Conservation (phyloP, 2,113 vertebrate genomes). For the Aviceda subcristata region DNA sequence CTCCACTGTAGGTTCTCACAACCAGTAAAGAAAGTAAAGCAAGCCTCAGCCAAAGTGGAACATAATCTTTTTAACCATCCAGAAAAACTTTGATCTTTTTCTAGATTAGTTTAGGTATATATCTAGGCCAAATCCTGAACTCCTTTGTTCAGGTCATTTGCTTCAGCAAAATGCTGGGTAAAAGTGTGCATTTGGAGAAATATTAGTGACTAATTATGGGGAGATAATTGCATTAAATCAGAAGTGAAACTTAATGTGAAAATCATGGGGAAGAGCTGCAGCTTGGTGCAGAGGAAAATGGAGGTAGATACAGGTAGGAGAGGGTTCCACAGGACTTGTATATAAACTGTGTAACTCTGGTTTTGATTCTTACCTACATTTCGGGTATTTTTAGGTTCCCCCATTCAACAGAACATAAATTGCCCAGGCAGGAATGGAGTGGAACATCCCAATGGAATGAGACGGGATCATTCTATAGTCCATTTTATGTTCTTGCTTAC, state of each 20-base stretch:
- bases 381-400: neutral
- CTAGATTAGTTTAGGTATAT: neutral
- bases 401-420: neutral
- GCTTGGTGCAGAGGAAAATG: neutral
- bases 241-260: neutral
- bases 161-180: neutral
- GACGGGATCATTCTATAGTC: neutral
- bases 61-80: rapidly evolving
- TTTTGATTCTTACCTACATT: neutral
- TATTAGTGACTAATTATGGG: neutral
- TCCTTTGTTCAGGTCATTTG: neutral
- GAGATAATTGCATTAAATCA: neutral
- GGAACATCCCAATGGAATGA: neutral
- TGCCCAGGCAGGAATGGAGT: neutral
- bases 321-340: neutral
- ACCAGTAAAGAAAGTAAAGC: neutral
- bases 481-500: neutral
- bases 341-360: neutral
- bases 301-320: neutral
- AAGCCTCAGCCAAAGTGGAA: neutral
- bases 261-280: neutral
- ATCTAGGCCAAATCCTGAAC: neutral
- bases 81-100: neutral
- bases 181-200: neutral
- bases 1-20: neutral